Evolutionary conservation across 2,888 invertebrate species (phyloP).

Genomic region (Augiades crinisus): DNA sequence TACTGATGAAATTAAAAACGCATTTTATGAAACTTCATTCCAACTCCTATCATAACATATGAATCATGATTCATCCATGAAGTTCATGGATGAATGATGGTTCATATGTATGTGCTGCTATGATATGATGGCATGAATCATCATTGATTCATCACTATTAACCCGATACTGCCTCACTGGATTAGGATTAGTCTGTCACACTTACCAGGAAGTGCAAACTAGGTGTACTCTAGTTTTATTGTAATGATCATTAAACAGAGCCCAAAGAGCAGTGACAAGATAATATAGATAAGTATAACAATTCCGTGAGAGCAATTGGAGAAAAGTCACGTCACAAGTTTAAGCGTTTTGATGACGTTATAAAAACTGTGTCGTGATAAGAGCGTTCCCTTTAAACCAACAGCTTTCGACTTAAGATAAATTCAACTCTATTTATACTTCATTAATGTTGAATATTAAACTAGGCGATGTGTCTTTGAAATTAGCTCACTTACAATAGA

Average conservation of each 20-base stretch:
- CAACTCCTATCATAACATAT: too few species aligned
- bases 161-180: too few species aligned
- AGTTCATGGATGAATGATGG: too few species aligned
- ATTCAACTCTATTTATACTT: not conserved
- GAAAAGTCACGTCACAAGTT: constrained; percentile 46
- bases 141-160: too few species aligned
- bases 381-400: constrained; percentile 54
- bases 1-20: too few species aligned
- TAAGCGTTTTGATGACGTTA: constrained; percentile 65
- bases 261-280: constrained; percentile 21
- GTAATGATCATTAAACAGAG: constrained; percentile 13
- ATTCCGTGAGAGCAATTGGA: constrained; percentile 43
- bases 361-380: constrained; percentile 58
- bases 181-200: too few species aligned
- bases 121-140: too few species aligned
- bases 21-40: too few species aligned
- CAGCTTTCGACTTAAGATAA: constrained; percentile 3
- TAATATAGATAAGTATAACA: constrained; percentile 30
- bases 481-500: constrained; percentile 40
- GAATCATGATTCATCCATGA: too few species aligned
- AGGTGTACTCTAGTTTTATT: too few species aligned
- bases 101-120: too few species aligned
- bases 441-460: not conserved
- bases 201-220: too few species aligned
- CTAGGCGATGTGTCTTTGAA: constrained; percentile 22